A percentile compares a stretch with the other conserved stretches of the same genome.
Conservation (phyloP, 2,888 invertebrate species). For the Molorchus minor region DNA sequence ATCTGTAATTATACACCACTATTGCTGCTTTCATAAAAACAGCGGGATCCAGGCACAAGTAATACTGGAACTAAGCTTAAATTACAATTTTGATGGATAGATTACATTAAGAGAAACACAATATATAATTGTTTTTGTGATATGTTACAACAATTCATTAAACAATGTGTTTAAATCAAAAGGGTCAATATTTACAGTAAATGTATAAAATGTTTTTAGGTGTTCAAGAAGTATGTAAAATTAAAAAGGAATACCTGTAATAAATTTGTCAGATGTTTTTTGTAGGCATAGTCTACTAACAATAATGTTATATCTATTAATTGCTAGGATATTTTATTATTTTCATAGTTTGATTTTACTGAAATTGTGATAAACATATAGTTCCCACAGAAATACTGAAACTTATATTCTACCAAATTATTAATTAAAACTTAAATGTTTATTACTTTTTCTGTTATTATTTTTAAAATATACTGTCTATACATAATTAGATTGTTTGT, state of each 20-base stretch:
- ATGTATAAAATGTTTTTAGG: constrained; percentile 29
- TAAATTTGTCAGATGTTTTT: constrained; percentile 14
- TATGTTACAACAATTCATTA: constrained; percentile 27
- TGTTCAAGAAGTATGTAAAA: constrained; percentile 23
- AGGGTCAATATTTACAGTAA: constrained; percentile 19
- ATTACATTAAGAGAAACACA: neutral
- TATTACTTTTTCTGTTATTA: constrained; percentile 33
- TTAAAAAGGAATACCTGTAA: constrained; percentile 11
- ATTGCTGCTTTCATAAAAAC: too few species aligned
- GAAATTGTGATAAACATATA: constrained; percentile 31
- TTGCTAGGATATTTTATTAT: constrained; percentile 32
- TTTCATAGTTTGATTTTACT: constrained; percentile 34
- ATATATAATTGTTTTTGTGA: constrained; percentile 19
- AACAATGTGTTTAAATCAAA: constrained; percentile 10
- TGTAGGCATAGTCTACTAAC: constrained; percentile 27
- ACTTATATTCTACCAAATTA: neutral
- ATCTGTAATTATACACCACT: too few species aligned
- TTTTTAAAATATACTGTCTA: constrained; percentile 34
- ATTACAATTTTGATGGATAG: too few species aligned
- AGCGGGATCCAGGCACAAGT: too few species aligned
- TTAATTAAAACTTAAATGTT: constrained; percentile 30
- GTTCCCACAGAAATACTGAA: constrained; percentile 6
- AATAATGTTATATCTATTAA: constrained; percentile 28
- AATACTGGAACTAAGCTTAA: too few species aligned
- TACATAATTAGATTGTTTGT: neutral